phyloP scores from a whole-genome alignment of 2,888 invertebrate genomes.

The Balanococcus diminutus region DNA sequence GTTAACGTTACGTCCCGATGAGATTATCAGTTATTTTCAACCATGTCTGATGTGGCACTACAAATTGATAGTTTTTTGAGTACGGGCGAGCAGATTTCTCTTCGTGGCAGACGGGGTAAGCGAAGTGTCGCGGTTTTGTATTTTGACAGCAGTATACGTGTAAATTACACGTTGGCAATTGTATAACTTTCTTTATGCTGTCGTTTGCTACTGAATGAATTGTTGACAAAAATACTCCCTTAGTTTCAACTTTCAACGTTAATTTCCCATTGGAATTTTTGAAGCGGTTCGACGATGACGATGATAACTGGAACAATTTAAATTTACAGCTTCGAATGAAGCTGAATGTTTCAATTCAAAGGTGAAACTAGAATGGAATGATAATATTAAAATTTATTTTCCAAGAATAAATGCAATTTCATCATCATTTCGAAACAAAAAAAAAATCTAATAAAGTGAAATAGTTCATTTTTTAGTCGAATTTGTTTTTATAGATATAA shows the following conservation, averaged over 20 bases:
- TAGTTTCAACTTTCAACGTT: not conserved
- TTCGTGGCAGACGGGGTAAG: not conserved
- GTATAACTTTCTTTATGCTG: not conserved
- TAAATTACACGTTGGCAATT: constrained; percentile 15
- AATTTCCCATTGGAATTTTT: constrained; percentile 28
- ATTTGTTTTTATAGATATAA: no score
- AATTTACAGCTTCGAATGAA: not conserved
- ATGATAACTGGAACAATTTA: not conserved
- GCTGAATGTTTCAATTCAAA: not conserved
- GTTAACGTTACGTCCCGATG: constrained; percentile 10
- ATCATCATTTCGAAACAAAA: no score
- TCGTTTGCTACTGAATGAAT: not conserved
- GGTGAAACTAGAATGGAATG: not conserved
- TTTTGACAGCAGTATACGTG: constrained; percentile 11
- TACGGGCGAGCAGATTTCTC: not conserved
- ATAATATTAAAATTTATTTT: not conserved
- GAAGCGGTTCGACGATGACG: not conserved
- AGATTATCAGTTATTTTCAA: constrained; percentile 27
- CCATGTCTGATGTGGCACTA: not conserved
- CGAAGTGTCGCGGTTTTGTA: not conserved
- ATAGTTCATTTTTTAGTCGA: no score
- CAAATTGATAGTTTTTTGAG: constrained; percentile 36
- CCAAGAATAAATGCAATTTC: no score
- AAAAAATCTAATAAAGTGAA: no score
- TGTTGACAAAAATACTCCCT: not conserved